phyloP scores from a whole-genome alignment of 37 sponge, comb jelly and placozoan species.

The Bolinopsis microptera region DNA sequence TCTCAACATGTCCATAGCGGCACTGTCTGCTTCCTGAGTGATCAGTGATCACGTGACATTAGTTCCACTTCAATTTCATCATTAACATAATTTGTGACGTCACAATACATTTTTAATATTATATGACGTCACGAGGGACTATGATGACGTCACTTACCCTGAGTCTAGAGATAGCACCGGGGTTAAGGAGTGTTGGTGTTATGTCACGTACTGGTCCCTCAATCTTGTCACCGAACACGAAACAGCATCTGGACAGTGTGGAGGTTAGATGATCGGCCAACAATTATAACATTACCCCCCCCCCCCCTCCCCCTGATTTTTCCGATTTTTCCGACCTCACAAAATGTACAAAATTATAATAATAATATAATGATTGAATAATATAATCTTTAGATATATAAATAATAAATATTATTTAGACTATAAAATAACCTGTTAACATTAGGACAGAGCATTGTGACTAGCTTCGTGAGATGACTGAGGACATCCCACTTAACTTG shows the following conservation, averaged over 20 bases:
- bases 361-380: too few relatives aligned
- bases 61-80: too few relatives aligned
- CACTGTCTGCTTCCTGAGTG: slow-evolving; percentile 5
- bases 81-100: too few relatives aligned
- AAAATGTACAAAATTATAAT: too few relatives aligned
- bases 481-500: slow-evolving; percentile 70
- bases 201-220: slow-evolving; percentile 74
- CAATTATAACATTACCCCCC: too few relatives aligned
- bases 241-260: slow-evolving; percentile 72
- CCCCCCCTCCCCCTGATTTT: too few relatives aligned
- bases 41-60: too few relatives aligned
- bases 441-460: slow-evolving; percentile 76
- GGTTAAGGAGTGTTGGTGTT: slow-evolving; percentile 84
- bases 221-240: slow-evolving; percentile 83
- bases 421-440: slow-evolving; percentile 94
- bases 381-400: too few relatives aligned
- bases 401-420: background rate
- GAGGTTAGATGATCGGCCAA: too few relatives aligned
- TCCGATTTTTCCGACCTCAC: too few relatives aligned
- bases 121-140: background rate
- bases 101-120: too few relatives aligned
- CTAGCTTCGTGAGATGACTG: slow-evolving; percentile 77
- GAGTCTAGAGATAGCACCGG: background rate
- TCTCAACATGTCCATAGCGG: slow-evolving; percentile 73
- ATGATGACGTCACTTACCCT: slow-evolving; percentile 17